A percentile compares a stretch with the other conserved stretches of the same genome.
Conservation (phyloP, 2,797 vertebrate genomes). For the Hydrocynus forskahlii region DNA sequence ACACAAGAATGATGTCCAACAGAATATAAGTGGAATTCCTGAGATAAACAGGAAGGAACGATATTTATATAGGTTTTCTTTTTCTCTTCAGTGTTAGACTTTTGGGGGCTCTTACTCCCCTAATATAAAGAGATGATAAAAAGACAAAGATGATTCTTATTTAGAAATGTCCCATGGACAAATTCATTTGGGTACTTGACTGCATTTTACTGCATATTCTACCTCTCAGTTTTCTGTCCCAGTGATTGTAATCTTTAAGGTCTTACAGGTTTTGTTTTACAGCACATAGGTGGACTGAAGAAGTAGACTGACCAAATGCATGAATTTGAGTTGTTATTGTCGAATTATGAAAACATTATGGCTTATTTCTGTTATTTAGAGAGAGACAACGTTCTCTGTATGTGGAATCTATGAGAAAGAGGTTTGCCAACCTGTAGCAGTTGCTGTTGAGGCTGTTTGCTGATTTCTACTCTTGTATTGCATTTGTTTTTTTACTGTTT, state of each 20-base stretch:
- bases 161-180: not conserved
- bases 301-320: not conserved
- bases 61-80: conserved; percentile 14
- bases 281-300: not conserved
- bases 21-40: conserved; percentile 76
- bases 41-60: not conserved
- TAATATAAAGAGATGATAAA: not conserved
- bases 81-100: not conserved
- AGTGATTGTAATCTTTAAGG: not conserved
- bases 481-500: not conserved
- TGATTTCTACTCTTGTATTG: not conserved
- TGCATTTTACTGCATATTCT: conserved; percentile 31
- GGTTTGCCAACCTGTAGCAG: not conserved
- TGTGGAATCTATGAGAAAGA: not conserved
- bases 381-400: not conserved
- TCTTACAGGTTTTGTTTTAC: not conserved
- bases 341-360: not conserved
- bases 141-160: not conserved
- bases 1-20: conserved; percentile 92
- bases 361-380: not conserved
- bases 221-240: conserved; percentile 20
- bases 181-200: conserved; percentile 18
- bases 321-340: not conserved
- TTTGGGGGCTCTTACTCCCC: not conserved
- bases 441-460: conserved; percentile 5